Base-by-base conservation (phyloP, 1,140 invertebrate genomes). In the Teleopsis dalmanni region DNA sequence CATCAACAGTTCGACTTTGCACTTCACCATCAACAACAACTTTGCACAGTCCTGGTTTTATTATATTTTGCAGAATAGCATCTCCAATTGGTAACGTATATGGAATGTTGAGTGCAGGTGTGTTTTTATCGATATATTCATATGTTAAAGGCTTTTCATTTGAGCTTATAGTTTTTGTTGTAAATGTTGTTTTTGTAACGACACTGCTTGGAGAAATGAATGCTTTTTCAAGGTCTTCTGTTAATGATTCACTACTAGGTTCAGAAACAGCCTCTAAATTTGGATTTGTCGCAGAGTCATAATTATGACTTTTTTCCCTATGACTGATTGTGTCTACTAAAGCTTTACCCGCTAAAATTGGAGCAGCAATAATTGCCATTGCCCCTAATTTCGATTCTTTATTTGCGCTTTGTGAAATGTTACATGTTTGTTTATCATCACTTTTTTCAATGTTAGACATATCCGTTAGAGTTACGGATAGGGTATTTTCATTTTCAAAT, bases 311-410 rank as follows among this genome's bases (percentile, higher is more conserved):
- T 44, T 23, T 48, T 21, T 46, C 55, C 13, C 78, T 65, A 46
- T 69, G 72, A 58, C 85, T 87, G 2, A 90, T 79, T 9, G 84
- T 84, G 72, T 91, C 83, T 23, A 83, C 82, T 13, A 90, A 79
- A 38, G 84, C 85, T 73, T 88, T 87, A 34, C 87, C 89, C 42
- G 89, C 88, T 40, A 91, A 64, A 50, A 90, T 77, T 4, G 86
- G 85, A 18, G 82, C 83, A 33, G 81, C 82, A n/a, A 87, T 76
- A 38, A 89, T 73, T 47, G 84, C 84, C 35, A 94, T 61, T 1
- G 94, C 73, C 13, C 92, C 92, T 56, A 90, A 71, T 63, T 94
- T 91, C 3, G 88, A 81, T 27, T 91, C 92, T 58, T 95, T 82
- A 60, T 81, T 82, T 26, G 82, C 76, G 64, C 81, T 77, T 50